Percentiles rank a stretch among this genome's conserved stretches.
Evolutionary conservation across 1,140 invertebrate genomes (phyloP).

Genomic region (Leptinotarsa lineolata): DNA sequence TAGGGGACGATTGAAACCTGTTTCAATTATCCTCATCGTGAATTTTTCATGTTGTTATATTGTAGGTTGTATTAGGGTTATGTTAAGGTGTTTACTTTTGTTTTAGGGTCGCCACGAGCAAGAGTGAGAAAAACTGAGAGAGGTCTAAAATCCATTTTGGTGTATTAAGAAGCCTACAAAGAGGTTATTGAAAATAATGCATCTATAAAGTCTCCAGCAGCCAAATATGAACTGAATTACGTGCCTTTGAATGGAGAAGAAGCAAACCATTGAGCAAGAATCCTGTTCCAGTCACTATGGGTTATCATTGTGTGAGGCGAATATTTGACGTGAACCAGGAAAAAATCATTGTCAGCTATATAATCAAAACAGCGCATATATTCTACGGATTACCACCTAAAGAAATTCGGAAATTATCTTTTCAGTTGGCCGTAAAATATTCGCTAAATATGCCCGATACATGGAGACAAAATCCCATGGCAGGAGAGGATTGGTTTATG

Average conservation of each 20-base stretch:
- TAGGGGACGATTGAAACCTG: conserved; percentile 8
- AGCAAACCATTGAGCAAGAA: not conserved
- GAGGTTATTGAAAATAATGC: not conserved
- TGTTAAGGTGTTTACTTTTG: not conserved
- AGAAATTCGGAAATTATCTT: conserved; percentile 55
- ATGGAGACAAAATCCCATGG: conserved; percentile 46
- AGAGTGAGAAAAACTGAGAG: conserved; percentile 7
- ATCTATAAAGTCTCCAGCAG: not conserved
- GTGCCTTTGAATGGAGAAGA: not conserved
- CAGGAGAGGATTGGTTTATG: conserved; percentile 43
- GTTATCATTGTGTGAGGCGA: not conserved
- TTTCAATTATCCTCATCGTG: not conserved
- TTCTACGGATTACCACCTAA: conserved; percentile 28
- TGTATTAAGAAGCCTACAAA: not conserved
- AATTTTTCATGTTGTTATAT: not conserved
- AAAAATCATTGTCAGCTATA: conserved; percentile 4
- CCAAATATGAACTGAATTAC: not conserved
- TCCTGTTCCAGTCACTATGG: not conserved
- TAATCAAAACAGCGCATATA: conserved; percentile 20
- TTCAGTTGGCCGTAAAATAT: conserved; percentile 51
- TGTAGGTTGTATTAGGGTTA: not conserved
- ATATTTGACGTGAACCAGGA: not conserved
- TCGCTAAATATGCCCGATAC: conserved; percentile 46
- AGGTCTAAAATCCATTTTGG: not conserved
- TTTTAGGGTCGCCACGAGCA: not conserved